These are phyloP conservation scores for Cyanoramphus novaezelandiae DNA, from an alignment of 2,113 vertebrate genomes.

Conservation along the genomic window DNA sequence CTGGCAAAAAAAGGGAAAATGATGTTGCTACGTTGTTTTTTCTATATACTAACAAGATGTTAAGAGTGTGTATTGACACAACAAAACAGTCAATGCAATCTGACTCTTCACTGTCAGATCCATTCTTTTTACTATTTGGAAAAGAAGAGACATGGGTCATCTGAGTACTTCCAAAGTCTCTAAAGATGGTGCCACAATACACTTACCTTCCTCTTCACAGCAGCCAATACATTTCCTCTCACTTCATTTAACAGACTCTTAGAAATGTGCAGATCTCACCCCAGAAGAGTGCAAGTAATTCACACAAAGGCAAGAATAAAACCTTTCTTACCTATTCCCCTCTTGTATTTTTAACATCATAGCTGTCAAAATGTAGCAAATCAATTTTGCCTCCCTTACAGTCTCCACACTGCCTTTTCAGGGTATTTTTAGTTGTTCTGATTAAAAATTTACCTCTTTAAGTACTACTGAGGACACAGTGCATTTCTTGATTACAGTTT, in stretches of 20 bases:
- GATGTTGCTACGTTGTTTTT: background rate
- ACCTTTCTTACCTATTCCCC: background rate
- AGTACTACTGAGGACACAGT: slow-evolving; percentile 18
- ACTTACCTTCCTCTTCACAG: background rate
- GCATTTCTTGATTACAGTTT: slow-evolving; percentile 35
- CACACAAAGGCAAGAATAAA: slow-evolving; percentile 14
- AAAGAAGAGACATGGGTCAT: background rate
- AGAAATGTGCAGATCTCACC: background rate
- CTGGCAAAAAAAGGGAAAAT: background rate
- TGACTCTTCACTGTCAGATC: background rate
- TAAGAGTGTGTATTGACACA: background rate
- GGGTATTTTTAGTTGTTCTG: slow-evolving; percentile 50
- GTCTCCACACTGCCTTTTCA: background rate
- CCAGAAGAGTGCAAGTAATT: slow-evolving; percentile 12
- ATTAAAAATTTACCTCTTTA: slow-evolving; percentile 67
- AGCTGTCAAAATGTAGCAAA: background rate
- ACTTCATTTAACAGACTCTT: background rate
- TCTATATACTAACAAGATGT: background rate
- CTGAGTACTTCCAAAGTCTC: background rate
- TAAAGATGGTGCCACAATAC: background rate
- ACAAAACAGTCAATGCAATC: background rate
- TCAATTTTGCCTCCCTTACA: background rate
- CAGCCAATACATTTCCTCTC: background rate
- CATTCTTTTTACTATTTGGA: background rate
- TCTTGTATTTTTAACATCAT: background rate